Evolutionary conservation across 2,888 invertebrate species (phyloP).

Genomic region (Periphyllus acericola): DNA sequence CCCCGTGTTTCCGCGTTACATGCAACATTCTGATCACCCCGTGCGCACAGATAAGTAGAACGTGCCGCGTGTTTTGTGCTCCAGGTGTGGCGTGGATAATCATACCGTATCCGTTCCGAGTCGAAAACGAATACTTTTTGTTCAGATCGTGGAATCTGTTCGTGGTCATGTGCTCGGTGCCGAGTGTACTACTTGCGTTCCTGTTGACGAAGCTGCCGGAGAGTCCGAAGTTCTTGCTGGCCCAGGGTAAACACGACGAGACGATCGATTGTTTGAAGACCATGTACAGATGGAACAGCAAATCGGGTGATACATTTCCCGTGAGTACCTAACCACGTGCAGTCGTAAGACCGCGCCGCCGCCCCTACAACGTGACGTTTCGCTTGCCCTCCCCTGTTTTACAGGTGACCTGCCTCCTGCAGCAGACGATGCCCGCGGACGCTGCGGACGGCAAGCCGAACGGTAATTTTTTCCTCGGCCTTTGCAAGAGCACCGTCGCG

Average conservation of each 20-base stretch:
- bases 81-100: constrained; percentile 82
- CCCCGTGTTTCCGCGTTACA: no score
- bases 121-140: constrained; percentile 71
- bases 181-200: constrained; percentile 75
- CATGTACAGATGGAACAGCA: not conserved
- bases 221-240: constrained; percentile 83
- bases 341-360: no score
- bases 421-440: not conserved
- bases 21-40: no score
- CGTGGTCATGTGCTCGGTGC: constrained; percentile 78
- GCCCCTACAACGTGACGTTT: no score
- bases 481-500: not conserved
- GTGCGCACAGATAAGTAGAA: no score
- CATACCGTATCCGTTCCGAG: constrained; percentile 76
- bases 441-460: not conserved
- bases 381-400: no score
- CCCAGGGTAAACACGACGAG: constrained; percentile 81
- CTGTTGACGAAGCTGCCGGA: constrained; percentile 82
- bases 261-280: constrained; percentile 74
- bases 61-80: constrained; percentile 62
- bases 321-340: not conserved
- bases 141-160: constrained; percentile 86
- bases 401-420: not conserved
- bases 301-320: not conserved
- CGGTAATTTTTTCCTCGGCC: not conserved